Evolutionary conservation across 2,888 invertebrate genomes (phyloP).

Genomic region (Tetragonisca angustula): DNA sequence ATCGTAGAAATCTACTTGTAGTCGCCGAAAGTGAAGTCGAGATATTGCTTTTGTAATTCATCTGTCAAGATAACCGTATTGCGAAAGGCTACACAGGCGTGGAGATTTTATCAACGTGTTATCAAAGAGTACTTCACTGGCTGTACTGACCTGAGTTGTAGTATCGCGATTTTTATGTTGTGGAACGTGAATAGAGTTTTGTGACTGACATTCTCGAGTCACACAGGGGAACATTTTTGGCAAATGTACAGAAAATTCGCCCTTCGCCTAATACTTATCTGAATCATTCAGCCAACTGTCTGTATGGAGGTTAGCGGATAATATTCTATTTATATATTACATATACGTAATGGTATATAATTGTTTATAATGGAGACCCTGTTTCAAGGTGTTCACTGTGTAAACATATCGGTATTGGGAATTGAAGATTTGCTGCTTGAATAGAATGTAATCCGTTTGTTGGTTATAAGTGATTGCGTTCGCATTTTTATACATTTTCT

Average conservation of each 20-base stretch:
- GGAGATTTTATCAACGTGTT: conserved; percentile 52
- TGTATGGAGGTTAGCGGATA: conserved; percentile 53
- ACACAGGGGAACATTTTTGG: conserved; percentile 35
- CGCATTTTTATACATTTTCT: conserved; percentile 24
- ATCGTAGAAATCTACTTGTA: neutral
- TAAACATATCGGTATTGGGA: conserved; percentile 37
- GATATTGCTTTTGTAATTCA: conserved; percentile 27
- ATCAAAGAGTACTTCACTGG: conserved; percentile 16
- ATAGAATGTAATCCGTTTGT: conserved; percentile 17
- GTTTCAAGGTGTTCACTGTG: conserved; percentile 43
- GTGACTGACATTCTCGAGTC: conserved; percentile 34
- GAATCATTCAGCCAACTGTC: conserved; percentile 26
- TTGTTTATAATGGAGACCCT: conserved; percentile 42
- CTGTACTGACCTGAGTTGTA: conserved; percentile 43
- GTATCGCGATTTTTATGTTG: neutral
- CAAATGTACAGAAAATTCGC: conserved; percentile 54
- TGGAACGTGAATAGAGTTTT: conserved; percentile 11
- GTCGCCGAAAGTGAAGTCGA: conserved; percentile 17
- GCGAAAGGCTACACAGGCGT: conserved; percentile 30
- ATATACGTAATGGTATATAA: conserved; percentile 31
- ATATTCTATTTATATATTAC: conserved; percentile 45
- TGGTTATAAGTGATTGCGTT: conserved; percentile 13
- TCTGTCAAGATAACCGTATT: conserved; percentile 53
- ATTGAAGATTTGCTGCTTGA: conserved; percentile 6
- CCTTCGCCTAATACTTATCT: conserved; percentile 41